Evolutionary conservation across 30 jellyfish, hydroid and myxozoan species (phyloP).

Genomic region (Cassiopea andromeda): DNA sequence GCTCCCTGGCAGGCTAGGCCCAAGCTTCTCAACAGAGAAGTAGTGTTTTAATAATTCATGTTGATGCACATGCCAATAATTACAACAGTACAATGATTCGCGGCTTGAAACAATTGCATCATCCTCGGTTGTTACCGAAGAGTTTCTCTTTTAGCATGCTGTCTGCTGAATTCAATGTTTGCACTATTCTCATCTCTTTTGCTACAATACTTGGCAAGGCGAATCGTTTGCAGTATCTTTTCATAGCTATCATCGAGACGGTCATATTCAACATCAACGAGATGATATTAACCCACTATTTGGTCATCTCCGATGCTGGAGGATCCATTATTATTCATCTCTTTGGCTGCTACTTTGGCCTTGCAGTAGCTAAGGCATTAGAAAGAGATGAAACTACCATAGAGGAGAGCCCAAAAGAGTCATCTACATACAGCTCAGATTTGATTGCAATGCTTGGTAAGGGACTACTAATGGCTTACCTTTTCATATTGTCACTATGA

Average conservation of each 20-base stretch:
- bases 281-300: conserved; percentile 75
- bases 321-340: conserved; percentile 92
- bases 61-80: too few species aligned
- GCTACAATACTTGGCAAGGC: conserved; percentile 95
- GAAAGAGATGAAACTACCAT: conserved; percentile 37
- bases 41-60: too few species aligned
- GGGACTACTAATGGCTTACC: background rate
- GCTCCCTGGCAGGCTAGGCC: too few species aligned
- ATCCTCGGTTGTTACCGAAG: too few species aligned
- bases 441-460: conserved; percentile 89
- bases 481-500: too few species aligned
- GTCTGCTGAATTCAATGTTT: conserved; percentile 91
- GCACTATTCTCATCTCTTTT: conserved; percentile 84
- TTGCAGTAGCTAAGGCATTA: conserved; percentile 86
- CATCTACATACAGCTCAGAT: conserved; percentile 85
- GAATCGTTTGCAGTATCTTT: conserved; percentile 85
- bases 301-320: conserved; percentile 86
- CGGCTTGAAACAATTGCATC: too few species aligned
- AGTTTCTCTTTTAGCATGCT: conserved; percentile 63
- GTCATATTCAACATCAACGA: conserved; percentile 87
- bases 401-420: conserved; percentile 85
- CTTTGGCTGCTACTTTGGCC: conserved; percentile 98
- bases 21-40: too few species aligned
- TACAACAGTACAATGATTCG: too few species aligned
- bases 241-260: conserved; percentile 82